Evolutionary conservation across 2,797 vertebrate genomes (phyloP).

Genomic region (Eptatretus atami): DNA sequence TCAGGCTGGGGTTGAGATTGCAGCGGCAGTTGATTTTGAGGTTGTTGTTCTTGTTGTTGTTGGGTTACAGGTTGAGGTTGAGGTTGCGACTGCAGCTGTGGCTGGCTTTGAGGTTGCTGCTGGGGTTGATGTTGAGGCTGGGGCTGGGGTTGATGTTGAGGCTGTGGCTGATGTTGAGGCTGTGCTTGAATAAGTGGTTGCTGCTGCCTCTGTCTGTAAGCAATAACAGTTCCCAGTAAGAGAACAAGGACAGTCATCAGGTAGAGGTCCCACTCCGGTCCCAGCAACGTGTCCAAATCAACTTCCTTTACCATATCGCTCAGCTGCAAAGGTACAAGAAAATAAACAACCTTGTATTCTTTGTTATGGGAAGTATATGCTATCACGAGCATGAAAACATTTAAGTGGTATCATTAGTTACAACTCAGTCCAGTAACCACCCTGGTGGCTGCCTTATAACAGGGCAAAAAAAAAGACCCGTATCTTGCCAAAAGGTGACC

Average conservation of each 20-base stretch:
- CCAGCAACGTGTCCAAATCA: constrained; percentile 77
- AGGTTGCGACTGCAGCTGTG: neutral
- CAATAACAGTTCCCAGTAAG: constrained; percentile 68
- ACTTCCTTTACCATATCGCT: constrained; percentile 40
- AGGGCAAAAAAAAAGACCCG: no score
- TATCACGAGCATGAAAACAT: no score
- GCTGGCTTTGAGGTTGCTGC: neutral
- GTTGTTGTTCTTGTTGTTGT: neutral
- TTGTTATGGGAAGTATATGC: no score
- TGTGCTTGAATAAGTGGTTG: constrained; percentile 19
- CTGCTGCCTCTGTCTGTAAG: constrained; percentile 81
- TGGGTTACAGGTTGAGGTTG: neutral
- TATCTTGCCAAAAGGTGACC: no score
- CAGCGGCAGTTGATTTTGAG: no score
- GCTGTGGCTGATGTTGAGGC: constrained; percentile 18
- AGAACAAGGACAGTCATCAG: constrained; percentile 92
- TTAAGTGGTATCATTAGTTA: no score
- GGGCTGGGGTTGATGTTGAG: constrained; percentile 16
- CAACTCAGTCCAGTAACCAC: no score
- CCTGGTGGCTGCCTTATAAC: no score
- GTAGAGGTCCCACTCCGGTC: constrained; percentile 96
- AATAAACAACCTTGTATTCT: no score
- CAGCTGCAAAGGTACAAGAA: constrained; percentile 19
- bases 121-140: neutral
- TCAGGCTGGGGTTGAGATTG: no score